Base-by-base conservation (phyloP, 2,797 vertebrate species). In the Cheirogaleus major region DNA sequence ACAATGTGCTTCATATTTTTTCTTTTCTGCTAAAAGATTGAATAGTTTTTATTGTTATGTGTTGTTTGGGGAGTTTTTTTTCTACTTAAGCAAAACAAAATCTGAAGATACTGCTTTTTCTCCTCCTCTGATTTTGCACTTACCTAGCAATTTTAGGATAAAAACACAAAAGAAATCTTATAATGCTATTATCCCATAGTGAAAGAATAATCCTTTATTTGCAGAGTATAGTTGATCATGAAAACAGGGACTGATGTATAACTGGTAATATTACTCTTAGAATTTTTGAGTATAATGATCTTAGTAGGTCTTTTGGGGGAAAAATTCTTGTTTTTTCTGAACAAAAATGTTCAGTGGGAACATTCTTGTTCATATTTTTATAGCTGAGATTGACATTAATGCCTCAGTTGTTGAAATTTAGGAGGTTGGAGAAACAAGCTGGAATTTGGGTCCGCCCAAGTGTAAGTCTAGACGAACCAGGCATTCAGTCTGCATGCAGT, bases 301-400 rank as follows among this genome's bases (percentile, higher is more conserved):
- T 63, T 69, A 93, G 59, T 91, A 35, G 91, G 30, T 89, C 79
- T 89, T 87, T 91, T 59, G 86, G 50, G 57, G 11, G 12, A 87
- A 90, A 84, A 48, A 50, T 6, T 35, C 48, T 48, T 48, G 48
- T 48, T 48, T 48, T 48, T 48, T 48, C 48, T 48, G 48, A 48
- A 48, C 48, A 48, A 48, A 48, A 48, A 48, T 48, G 48, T 48
- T 48, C n/a, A 35, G n/a, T 91, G 38, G 52, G 79, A 93, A 92
- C 70, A 80, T 89, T 93, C 78, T 63, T 95, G 30, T 84, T 93
- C 35, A 43, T 91, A 35, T 88, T 94, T 96, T 92, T 93, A 63
- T 48, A 41, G 32, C 45, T 32, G 25, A 96, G 82, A 32, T 59
- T 76, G 91, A 89, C 84, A 63, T 93, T 88, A 70, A 78, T 94